Conservation (phyloP, 53 echinoderm and acorn worm genomes). For the Pentamera pediparva region DNA sequence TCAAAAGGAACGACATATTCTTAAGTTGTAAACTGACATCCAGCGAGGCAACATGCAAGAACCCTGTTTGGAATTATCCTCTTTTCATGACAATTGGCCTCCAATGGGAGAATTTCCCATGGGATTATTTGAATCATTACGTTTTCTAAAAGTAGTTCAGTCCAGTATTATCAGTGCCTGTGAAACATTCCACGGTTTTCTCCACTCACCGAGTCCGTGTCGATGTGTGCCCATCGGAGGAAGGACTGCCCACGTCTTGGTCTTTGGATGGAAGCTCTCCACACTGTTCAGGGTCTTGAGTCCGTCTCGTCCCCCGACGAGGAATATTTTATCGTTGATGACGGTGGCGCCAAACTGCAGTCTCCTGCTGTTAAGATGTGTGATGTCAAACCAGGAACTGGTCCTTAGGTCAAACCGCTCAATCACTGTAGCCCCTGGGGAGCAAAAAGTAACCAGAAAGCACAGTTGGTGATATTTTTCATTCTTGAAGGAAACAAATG, state of each 20-base stretch:
- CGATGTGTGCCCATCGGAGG: constrained; percentile 95
- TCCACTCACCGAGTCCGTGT: constrained; percentile 95
- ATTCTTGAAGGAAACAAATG: neutral
- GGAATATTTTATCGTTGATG: constrained; percentile 81
- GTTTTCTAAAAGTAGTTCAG: too few species aligned
- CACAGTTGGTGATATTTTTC: too few species aligned
- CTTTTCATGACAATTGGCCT: too few species aligned
- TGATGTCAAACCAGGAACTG: constrained; percentile 80
- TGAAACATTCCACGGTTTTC: too few species aligned
- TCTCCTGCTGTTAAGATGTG: constrained; percentile 86
- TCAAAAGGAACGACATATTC: too few species aligned
- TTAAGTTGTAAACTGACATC: too few species aligned
- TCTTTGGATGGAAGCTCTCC: constrained; percentile 76
- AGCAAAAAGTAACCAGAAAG: neutral
- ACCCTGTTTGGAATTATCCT: too few species aligned
- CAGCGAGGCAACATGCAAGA: too few species aligned
- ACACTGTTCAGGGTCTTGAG: constrained; percentile 95
- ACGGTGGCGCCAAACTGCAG: constrained; percentile 96
- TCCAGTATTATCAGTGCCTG: too few species aligned
- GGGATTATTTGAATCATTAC: too few species aligned
- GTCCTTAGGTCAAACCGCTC: constrained; percentile 95
- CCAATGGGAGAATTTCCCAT: too few species aligned
- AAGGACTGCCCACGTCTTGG: constrained; percentile 80
- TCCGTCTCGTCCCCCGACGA: constrained; percentile 92
- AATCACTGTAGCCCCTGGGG: constrained; percentile 83